Evolutionary conservation across 2,888 invertebrate species (phyloP), one percentile per base, ranked within the genome.

Genomic region (Amblyteles armatorius): DNA sequence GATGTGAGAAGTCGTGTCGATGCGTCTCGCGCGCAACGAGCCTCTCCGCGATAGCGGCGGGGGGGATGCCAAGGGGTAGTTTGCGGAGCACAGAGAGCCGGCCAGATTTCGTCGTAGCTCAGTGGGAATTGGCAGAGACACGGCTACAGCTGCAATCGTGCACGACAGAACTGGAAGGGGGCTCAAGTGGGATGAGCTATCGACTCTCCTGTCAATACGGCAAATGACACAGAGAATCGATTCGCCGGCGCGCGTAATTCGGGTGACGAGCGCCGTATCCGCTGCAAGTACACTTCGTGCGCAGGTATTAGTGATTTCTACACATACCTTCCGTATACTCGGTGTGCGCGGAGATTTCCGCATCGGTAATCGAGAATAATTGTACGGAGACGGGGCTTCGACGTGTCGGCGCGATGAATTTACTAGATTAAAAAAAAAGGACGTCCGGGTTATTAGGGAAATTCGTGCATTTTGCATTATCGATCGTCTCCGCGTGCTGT

Each of bases 161-260:
- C 36, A 55, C 72, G 33, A 68, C 44, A 48, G 44, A 48, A 4
- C 16, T 16, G 44, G 44, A 1, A 4, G 44, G 16, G 13, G 44
- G 16, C 60, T 26, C 36, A 50, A 48, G 77, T 29, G 74, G 68
- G 57, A 68, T 67, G 72, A 77, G 71, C 76, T 57, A 79, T 65
- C 68, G 82, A 82, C 57, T 81, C 33, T 72, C 60, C 44, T 79
- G 82, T 76, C 84, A 85, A 85, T 79, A 85, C 84, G 57, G 72
- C 71, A 72, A 71, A 79, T 85, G 79, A 79, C 76, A 82, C 57
- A 72, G 76, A 72, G 71, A 76, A 76, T 82, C 76, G 50, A 74
- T 84, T 68, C 60, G 63, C 48, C 26, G 52, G 55, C 22, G 65
- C 74, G 65, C 63, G 65, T 78, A 73, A 80, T 68, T 78, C 55